Evolutionary conservation across 92 coral and sea anemone genomes (phyloP).

Genomic region (Micromussa lordhowensis): DNA sequence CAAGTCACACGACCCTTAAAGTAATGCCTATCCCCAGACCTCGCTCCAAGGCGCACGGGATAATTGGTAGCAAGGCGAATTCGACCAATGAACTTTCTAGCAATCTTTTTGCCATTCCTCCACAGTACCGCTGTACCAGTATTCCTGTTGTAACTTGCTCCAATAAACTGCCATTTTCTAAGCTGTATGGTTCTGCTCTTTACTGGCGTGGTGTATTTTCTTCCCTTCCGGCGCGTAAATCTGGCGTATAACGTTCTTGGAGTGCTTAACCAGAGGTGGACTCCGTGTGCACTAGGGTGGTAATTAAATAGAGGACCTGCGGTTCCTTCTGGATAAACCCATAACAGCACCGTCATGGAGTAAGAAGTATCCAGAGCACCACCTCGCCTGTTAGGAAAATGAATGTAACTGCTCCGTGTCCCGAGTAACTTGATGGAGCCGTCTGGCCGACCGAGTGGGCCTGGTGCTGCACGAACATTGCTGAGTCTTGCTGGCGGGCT

Average conservation of each 20-base stretch:
- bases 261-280: conserved; percentile 71
- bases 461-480: conserved; percentile 56
- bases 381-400: conserved; percentile 65
- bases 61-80: conserved; percentile 82
- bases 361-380: conserved; percentile 66
- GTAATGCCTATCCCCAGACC: conserved; percentile 55
- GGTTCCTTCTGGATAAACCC: conserved; percentile 64
- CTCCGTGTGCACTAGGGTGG: conserved; percentile 82
- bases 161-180: conserved; percentile 77
- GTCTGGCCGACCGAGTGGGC: conserved; percentile 68
- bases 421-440: conserved; percentile 63
- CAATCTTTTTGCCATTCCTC: conserved; percentile 59
- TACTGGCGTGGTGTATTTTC: conserved; percentile 47
- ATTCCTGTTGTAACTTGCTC: conserved; percentile 69
- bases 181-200: conserved; percentile 39
- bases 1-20: conserved; percentile 74
- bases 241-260: conserved; percentile 61
- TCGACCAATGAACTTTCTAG: conserved; percentile 56
- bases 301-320: conserved; percentile 84
- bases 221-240: conserved; percentile 64
- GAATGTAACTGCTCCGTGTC: conserved; percentile 49
- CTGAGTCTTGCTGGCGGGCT: conserved; percentile 52
- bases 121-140: conserved; percentile 73
- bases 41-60: conserved; percentile 83
- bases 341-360: conserved; percentile 68